These are phyloP conservation scores for Choloepus didactylus DNA, from an alignment of 2,797 vertebrate species.

Conservation along the genomic window DNA sequence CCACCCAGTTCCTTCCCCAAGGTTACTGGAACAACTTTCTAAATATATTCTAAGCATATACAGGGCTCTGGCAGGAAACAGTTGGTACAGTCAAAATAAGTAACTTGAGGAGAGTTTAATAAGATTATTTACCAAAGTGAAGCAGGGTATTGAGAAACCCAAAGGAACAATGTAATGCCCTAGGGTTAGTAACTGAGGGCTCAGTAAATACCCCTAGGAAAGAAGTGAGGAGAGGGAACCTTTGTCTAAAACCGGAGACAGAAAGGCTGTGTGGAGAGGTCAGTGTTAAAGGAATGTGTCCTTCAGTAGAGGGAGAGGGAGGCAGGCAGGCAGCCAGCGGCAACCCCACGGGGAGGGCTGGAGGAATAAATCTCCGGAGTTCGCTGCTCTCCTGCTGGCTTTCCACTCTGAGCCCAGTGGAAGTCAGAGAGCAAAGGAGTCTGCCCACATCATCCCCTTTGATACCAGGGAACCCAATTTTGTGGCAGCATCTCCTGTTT, in stretches of 20 bases:
- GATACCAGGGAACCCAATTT: not conserved
- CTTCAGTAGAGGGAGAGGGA: not conserved
- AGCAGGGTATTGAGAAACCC: not conserved
- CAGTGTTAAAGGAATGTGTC: not conserved
- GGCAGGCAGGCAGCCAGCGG: not conserved
- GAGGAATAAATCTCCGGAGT: not conserved
- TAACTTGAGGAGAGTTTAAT: not conserved
- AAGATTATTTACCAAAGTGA: slow-evolving; percentile 26
- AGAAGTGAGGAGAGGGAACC: too few species aligned
- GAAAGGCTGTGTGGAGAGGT: not conserved
- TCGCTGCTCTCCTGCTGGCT: not conserved
- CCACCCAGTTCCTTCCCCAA: not conserved
- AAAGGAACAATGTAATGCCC: not conserved
- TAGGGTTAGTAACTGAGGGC: not conserved
- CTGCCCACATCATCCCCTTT: not conserved
- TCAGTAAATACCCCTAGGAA: not conserved
- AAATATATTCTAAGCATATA: slow-evolving; percentile 27
- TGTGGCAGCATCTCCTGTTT: not conserved
- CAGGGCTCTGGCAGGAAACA: not conserved
- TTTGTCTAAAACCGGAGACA: not conserved
- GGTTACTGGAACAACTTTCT: not conserved
- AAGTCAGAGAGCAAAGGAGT: not conserved
- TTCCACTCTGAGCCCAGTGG: not conserved
- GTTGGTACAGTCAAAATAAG: not conserved
- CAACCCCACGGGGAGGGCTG: not conserved